Base-by-base conservation (phyloP, 2,888 invertebrate species). In the Phanerotoma sp. region DNA sequence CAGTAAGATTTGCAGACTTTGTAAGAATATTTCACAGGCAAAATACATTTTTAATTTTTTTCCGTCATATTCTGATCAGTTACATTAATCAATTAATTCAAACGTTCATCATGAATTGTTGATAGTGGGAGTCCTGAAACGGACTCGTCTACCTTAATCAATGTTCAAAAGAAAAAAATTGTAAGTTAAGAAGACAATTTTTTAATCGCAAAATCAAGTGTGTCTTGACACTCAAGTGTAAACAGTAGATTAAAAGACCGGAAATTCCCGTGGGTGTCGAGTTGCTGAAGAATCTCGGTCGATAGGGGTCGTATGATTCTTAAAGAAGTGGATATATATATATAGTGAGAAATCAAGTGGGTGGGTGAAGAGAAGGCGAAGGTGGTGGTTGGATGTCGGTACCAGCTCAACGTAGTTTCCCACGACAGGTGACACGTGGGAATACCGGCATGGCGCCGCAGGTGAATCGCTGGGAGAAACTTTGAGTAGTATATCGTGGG, bases 341-440 rank as follows among this genome's bases (percentile, higher is more conserved):
- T 49, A 56, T 38, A 55, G 33, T 45, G 46, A 59, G 56, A 56
- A 44, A 60, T 51, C 59, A 61, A 62, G 62, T 64, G 66, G 66
- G 64, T 63, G 63, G 54, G 50, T 54, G 50, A 53, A 55, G 58
- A n/a, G n/a, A n/a, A n/a, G n/a, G 56, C 47, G 48, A 62, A 55
- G 55, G 62, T 65, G 55, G 62, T 65, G 64, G 63, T 66, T 64
- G 58, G 61, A 63, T 61, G 62, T 22, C 30, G 21, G 22, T 7
- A 51, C 56, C 54, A 57, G 45, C 56, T 58, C 57, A 57, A 57
- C 50, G 61, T 64, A 62, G 66, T 69, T 72, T 73, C 71, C 71
- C 74, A 73, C 75, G 74, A 74, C 75, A 74, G 74, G 74, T 75
- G 76, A 74, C 74, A 75, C 73, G 72, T 75, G 75, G 72, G 74